Evolutionary conservation across 2,888 invertebrate genomes (phyloP), one percentile per base, ranked within the genome.

Genomic region (Anthophora plumipes): DNA sequence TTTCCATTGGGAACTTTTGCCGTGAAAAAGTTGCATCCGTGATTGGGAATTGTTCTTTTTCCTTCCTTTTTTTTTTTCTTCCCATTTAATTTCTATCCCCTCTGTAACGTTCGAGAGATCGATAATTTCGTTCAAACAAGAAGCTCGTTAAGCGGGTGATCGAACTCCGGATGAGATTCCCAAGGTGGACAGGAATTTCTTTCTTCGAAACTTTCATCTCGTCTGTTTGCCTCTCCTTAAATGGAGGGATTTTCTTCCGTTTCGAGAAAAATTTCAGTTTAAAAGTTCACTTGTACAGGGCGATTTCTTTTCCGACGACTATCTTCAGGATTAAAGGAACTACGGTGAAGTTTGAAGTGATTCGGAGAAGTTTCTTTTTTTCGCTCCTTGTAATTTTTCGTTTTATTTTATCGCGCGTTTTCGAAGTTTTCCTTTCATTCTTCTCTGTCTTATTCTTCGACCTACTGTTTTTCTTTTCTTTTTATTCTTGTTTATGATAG

Each of bases 91-190:
- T 57, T 14, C n/a, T 61, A 17, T 8, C 20, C 2, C 41, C 9
- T 59, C 9, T 6, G 39, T 39, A 20, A 8, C 9, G 50, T 0
- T 50, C 4, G 20, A 37, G 8, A 17, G 14, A 39, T 59, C 25
- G 48, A 71, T 46, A 61, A 41, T 54, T 11, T 25, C 22, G 22
- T 22, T 57, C 39, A 66, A 73, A 66, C 48, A 39, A 12, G 48
- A 43, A 66, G 55, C 22, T 64, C 46, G 55, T 73, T 46, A 66
- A 39, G 12, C 31, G 6, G 39, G 17, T 25, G 70, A 41, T 41
- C 50, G 50, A 60, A 41, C 48, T 43, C 25, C 1, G n/a, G 52
- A 68, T 57, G 68, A 57, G 55, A 57, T 68, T 68, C n/a, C 46
- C 2, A 2, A 1, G 14, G 14, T 14, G 17, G 9, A 4, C 22